Conservation (phyloP, 2,113 vertebrate species). For the Python bivittatus region DNA sequence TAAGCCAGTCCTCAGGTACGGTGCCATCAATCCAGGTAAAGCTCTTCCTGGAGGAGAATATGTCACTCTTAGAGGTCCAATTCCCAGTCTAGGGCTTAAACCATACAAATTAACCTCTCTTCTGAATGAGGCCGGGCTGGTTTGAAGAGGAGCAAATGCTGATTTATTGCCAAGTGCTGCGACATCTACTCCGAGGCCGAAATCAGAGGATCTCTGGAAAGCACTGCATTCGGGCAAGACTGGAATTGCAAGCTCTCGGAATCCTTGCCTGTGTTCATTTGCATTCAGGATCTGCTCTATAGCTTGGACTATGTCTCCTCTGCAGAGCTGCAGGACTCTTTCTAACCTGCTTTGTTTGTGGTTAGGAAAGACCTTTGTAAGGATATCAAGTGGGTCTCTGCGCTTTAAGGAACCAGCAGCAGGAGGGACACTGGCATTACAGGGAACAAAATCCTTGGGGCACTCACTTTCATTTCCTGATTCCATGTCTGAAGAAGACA, state of each 20-base stretch:
- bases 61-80: slow-evolving; percentile 78
- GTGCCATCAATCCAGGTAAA: slow-evolving; percentile 77
- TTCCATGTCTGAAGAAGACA: slow-evolving; percentile 82
- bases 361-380: slow-evolving; percentile 85
- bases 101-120: slow-evolving; percentile 73
- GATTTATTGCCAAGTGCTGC: slow-evolving; percentile 74
- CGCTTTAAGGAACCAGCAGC: slow-evolving; percentile 51
- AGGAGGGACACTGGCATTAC: slow-evolving; percentile 32
- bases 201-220: slow-evolving; percentile 61
- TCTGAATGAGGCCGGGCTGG: slow-evolving; percentile 53
- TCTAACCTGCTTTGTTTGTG: slow-evolving; percentile 77
- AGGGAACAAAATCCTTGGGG: slow-evolving; percentile 61
- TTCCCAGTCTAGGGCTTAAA: slow-evolving; percentile 75
- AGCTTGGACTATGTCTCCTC: slow-evolving; percentile 85
- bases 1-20: slow-evolving; percentile 80
- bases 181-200: slow-evolving; percentile 65
- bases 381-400: slow-evolving; percentile 81
- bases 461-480: slow-evolving; percentile 85
- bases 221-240: slow-evolving; percentile 41
- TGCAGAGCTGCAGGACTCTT: slow-evolving; percentile 78
- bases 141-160: slow-evolving; percentile 82
- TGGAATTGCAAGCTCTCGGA: slow-evolving; percentile 46
- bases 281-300: slow-evolving; percentile 81
- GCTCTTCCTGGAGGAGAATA: slow-evolving; percentile 77
- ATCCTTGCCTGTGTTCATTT: slow-evolving; percentile 68